phyloP scores from a whole-genome alignment of 2,888 invertebrate species.

The Drosophila sordidula region DNA sequence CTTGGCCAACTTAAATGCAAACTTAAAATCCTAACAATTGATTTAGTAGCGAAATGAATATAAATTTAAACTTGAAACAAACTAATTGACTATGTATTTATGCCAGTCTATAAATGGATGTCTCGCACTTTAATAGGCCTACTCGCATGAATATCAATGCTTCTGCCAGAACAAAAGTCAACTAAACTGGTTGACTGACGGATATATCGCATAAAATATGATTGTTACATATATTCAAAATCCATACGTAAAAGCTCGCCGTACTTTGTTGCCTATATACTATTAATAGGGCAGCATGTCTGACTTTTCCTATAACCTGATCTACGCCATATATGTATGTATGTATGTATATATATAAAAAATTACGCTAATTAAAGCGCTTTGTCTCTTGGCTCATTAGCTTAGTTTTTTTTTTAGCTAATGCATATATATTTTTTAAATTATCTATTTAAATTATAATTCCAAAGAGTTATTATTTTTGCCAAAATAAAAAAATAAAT shows the following conservation, averaged over 20 bases:
- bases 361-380: neutral
- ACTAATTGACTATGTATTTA: conserved; percentile 8
- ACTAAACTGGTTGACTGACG: neutral
- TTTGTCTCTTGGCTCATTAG: neutral
- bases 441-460: too few relatives aligned
- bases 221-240: neutral
- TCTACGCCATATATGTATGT: too few relatives aligned
- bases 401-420: too few relatives aligned
- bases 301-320: conserved; percentile 1
- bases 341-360: too few relatives aligned
- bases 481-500: too few relatives aligned
- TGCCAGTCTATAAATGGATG: conserved; percentile 15
- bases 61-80: conserved; percentile 40
- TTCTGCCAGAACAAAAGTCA: conserved; percentile 4
- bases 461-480: too few relatives aligned
- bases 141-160: neutral
- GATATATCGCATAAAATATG: neutral
- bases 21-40: conserved; percentile 17
- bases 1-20: conserved; percentile 24
- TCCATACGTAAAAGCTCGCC: neutral
- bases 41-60: conserved; percentile 34
- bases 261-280: neutral
- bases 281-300: neutral
- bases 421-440: too few relatives aligned
- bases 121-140: neutral